Conservation (phyloP, 2,888 invertebrate species). For the Orthonychiurus folsomi region DNA sequence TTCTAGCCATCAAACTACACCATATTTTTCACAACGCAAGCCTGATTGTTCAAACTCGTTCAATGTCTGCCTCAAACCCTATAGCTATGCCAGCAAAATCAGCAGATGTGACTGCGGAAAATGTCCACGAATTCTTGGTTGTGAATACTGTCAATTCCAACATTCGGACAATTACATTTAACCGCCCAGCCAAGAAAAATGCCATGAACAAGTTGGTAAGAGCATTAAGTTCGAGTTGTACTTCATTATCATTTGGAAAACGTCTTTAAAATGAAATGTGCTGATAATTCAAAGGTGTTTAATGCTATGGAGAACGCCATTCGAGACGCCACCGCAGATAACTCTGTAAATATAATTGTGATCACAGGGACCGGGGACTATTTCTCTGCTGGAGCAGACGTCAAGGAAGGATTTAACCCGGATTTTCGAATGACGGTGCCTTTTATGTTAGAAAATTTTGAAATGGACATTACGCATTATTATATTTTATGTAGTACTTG, state of each 20-base stretch:
- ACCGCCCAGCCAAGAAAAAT: constrained; percentile 11
- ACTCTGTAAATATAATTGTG: constrained; percentile 15
- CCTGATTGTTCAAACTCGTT: too few species aligned
- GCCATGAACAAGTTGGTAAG: constrained; percentile 9
- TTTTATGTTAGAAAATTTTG: constrained; percentile 1
- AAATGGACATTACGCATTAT: background rate
- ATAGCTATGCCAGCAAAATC: too few species aligned
- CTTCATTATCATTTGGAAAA: too few species aligned
- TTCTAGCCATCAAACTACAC: too few species aligned
- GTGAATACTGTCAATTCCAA: background rate
- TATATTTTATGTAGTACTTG: too few species aligned
- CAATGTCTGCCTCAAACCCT: too few species aligned
- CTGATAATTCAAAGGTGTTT: constrained; percentile 11
- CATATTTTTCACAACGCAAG: too few species aligned
- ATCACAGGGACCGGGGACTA: constrained; percentile 68
- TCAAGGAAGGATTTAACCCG: constrained; percentile 43
- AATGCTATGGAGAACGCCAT: constrained; percentile 7
- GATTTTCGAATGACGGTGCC: constrained; percentile 40
- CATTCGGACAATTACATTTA: constrained; percentile 7
- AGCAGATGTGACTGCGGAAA: background rate
- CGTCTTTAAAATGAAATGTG: background rate
- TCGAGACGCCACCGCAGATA: constrained; percentile 12
- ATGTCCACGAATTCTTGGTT: background rate
- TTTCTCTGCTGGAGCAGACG: constrained; percentile 78
- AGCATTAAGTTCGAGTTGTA: too few species aligned